A percentile compares a stretch with the other conserved stretches of the same genome.
Evolutionary conservation across 2,888 invertebrate genomes (phyloP).

Genomic region (Mesochorus sp.): DNA sequence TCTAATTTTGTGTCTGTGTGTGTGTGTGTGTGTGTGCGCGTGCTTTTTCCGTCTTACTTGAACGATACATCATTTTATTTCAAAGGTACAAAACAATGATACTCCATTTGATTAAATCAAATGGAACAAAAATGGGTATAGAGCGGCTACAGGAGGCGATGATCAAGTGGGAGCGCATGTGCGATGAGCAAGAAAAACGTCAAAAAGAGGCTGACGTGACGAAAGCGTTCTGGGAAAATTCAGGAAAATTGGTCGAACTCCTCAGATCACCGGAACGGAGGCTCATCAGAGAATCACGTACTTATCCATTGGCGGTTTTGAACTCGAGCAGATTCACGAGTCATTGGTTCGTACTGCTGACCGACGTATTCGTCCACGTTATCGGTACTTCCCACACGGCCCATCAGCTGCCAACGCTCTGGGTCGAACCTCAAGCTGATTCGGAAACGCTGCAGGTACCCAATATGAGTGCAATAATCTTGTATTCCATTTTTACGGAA

Average conservation of each 20-base stretch:
- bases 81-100: constrained; percentile 85
- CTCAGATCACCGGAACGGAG: constrained; percentile 87
- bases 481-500: background rate
- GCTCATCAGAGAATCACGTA: constrained; percentile 90
- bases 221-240: constrained; percentile 89
- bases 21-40: too few relatives aligned
- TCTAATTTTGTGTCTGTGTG: background rate
- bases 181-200: constrained; percentile 86
- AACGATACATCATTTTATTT: constrained; percentile 1
- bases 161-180: constrained; percentile 85
- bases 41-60: too few relatives aligned
- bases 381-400: constrained; percentile 86
- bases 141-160: constrained; percentile 85
- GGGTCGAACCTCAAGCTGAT: constrained; percentile 90
- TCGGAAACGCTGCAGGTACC: constrained; percentile 84
- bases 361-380: constrained; percentile 91
- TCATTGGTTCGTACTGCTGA: constrained; percentile 92
- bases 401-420: constrained; percentile 89
- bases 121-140: constrained; percentile 81
- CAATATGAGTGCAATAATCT: constrained; percentile 36
- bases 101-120: constrained; percentile 83
- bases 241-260: constrained; percentile 86
- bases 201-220: constrained; percentile 88
- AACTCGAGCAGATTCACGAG: constrained; percentile 89
- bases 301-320: constrained; percentile 87